Base-by-base conservation (phyloP, 2,888 invertebrate species). In the Zaprionus bogoriensis region DNA sequence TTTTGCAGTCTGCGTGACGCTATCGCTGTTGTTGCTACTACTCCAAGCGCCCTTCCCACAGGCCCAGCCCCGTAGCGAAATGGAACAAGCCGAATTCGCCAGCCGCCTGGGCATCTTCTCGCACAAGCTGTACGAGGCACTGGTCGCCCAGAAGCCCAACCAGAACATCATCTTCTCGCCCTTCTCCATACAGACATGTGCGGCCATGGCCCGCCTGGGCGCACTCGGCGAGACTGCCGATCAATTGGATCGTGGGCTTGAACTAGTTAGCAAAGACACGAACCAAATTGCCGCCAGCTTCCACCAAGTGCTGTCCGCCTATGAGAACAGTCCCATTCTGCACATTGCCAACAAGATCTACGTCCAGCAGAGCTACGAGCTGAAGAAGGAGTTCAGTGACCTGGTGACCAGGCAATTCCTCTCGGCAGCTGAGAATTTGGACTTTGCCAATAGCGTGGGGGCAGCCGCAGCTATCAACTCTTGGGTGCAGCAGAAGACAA, bases 401-500 rank as follows among this genome's bases (percentile, higher is more conserved):
- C 91, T 94, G 58, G 93, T 95, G 0, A 89, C 92, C 7, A 92
- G 93, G 36, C 90, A 93, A 25, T 96, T 95, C 87, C 91, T 92
- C 45, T 94, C 95, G 7, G 93, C 92, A 12, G 92, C 94, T 3
- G 92, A 95, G 78, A 91, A 91, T 55, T 74, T 96, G 0, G 89
- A 96, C 84, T 97, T 97, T 77, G 74, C 50, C 0, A 69, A 92
- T 5, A 90, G 91, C 10, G 83, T 74, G 0, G 89, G 88, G 46
- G 92, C 94, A 4, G 93, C 92, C 0, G 78, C 89, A 0, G 89
- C 87, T 0, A 97, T 99, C 42, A 99, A 98, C 87, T 73, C 89
- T 27, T 98, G 97, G 97, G 96, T 94, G 51, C 94, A 94, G 84
- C 89, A 93, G 4, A 93, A 95, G 85, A 98, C 98, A 0, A 94